These are phyloP conservation scores for Paratilapia polleni DNA, from an alignment of 2,113 vertebrate species.

Conservation along the genomic window DNA sequence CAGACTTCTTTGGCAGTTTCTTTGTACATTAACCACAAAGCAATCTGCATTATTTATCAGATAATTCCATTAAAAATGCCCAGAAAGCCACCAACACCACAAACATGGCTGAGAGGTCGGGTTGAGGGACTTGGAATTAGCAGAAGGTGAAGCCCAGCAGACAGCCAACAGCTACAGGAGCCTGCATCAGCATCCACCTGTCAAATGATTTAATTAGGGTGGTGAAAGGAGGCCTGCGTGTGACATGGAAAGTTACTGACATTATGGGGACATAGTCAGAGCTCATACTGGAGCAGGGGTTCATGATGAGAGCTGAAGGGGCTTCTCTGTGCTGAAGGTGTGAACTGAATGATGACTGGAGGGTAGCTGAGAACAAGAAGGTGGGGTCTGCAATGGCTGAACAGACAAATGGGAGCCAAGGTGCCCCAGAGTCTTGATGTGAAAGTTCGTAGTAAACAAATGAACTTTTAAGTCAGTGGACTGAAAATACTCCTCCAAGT, in stretches of 20 bases:
- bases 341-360: background rate
- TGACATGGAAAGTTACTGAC: background rate
- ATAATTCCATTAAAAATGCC: background rate
- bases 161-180: background rate
- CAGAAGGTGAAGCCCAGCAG: background rate
- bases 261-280: background rate
- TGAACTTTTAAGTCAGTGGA: background rate
- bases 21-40: background rate
- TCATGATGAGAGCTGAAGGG: background rate
- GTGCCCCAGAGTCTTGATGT: background rate
- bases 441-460: background rate
- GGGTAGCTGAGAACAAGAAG: background rate
- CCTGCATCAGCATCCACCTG: background rate
- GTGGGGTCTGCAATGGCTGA: background rate
- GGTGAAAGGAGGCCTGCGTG: background rate
- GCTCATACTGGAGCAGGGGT: background rate
- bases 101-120: too few species aligned
- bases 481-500: background rate
- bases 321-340: background rate
- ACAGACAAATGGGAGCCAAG: background rate
- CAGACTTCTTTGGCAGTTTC: background rate
- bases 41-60: background rate
- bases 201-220: background rate
- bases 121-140: background rate
- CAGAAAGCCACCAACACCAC: background rate